These are phyloP conservation scores for Lepus oiostolus DNA, from an alignment of 2,797 vertebrate genomes.

Conservation along the genomic window DNA sequence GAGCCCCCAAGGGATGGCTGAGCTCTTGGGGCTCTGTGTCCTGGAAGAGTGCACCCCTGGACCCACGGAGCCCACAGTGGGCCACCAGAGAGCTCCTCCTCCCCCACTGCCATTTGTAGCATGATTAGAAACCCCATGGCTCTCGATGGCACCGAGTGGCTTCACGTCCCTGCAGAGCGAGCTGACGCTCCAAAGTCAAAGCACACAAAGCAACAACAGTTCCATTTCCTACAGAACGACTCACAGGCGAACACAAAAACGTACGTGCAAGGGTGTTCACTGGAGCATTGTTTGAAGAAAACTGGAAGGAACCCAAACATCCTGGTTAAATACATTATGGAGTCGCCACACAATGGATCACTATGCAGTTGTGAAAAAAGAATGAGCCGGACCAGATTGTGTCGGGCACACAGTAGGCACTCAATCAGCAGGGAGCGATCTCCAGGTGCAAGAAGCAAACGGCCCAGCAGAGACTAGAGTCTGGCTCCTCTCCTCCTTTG, in stretches of 20 bases:
- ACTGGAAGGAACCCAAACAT: conserved; percentile 65
- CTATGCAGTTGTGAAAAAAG: conserved; percentile 39
- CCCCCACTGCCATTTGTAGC: not conserved
- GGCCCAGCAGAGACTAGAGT: not conserved
- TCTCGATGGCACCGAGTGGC: not conserved
- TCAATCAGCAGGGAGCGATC: not conserved
- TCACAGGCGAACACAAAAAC: not conserved
- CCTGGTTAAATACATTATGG: not conserved
- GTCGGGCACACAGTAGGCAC: conserved; percentile 57
- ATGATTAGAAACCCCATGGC: not conserved
- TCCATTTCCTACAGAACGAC: conserved; percentile 29
- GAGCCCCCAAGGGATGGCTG: not conserved
- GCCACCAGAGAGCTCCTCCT: not conserved
- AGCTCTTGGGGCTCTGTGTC: not conserved
- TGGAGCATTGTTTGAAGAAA: conserved; percentile 59
- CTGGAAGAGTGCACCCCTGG: not conserved
- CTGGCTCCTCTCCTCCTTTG: not conserved
- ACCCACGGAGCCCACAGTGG: not conserved
- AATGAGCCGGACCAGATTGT: not conserved
- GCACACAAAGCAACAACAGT: not conserved
- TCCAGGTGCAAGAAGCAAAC: not conserved
- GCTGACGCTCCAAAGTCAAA: not conserved
- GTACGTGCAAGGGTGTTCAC: conserved; percentile 32
- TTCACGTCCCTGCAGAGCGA: not conserved
- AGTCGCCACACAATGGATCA: conserved; percentile 25